Evolutionary conservation across 1,140 invertebrate genomes (phyloP).

Genomic region (Drosophila insularis): DNA sequence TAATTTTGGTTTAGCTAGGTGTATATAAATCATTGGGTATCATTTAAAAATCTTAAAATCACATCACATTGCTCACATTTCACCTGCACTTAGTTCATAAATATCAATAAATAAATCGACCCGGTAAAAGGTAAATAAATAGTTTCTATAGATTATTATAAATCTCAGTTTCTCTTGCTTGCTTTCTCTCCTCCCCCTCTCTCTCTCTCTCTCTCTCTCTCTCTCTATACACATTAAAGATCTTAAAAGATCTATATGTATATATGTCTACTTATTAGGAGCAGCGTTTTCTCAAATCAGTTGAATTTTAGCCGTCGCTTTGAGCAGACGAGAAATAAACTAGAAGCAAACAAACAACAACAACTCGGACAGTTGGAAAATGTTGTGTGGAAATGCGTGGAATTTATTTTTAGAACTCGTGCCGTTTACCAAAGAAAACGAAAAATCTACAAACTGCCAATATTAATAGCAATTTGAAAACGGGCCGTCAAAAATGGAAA

Average conservation of each 20-base stretch:
- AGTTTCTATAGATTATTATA: not conserved
- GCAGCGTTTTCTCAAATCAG: conserved; percentile 32
- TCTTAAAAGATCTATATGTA: not conserved
- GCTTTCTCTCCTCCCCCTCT: not conserved
- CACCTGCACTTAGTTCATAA: conserved; percentile 40
- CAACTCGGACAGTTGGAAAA: conserved; percentile 27
- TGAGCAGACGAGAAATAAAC: conserved; percentile 32
- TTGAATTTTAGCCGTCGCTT: conserved; percentile 60
- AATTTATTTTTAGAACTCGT: conserved; percentile 47
- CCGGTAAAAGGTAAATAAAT: conserved; percentile 1
- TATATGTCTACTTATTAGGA: conserved; percentile 32
- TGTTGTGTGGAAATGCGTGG: conserved; percentile 38
- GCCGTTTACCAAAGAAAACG: conserved; percentile 29
- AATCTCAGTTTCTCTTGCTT: not conserved
- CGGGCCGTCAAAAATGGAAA: not conserved
- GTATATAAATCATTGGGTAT: no score
- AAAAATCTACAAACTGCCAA: conserved; percentile 31
- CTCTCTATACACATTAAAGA: not conserved
- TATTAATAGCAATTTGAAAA: conserved; percentile 31
- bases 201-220: conserved; percentile 10
- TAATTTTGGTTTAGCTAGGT: no score
- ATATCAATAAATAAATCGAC: conserved; percentile 28
- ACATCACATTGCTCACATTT: conserved; percentile 4
- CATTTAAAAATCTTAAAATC: not conserved
- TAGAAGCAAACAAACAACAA: not conserved